Evolutionary conservation across 2,888 invertebrate genomes (phyloP).

Genomic region (Microctonus aethiopoides): DNA sequence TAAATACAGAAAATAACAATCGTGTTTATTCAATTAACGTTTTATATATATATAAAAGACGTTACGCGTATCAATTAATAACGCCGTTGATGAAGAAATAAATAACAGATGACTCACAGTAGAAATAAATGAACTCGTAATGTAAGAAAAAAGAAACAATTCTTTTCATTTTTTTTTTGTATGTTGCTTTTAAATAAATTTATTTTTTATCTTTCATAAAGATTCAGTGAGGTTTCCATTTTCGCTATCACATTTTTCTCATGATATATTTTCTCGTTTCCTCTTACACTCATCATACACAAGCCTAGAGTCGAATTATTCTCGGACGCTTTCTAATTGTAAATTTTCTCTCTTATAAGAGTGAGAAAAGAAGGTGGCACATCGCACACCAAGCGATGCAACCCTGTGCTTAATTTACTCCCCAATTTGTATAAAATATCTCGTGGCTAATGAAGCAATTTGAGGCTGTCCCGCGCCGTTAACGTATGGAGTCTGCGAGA

Average conservation of each 20-base stretch:
- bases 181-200: too few relatives aligned
- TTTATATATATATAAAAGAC: too few relatives aligned
- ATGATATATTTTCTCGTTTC: constrained; percentile 22
- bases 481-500: constrained; percentile 60
- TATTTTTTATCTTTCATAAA: neutral
- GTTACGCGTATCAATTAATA: neutral
- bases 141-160: neutral
- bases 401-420: constrained; percentile 58
- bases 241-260: constrained; percentile 1
- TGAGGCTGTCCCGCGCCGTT: constrained; percentile 62
- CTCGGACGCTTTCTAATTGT: constrained; percentile 39
- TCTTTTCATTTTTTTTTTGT: neutral
- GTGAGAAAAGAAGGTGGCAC: constrained; percentile 3
- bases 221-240: neutral
- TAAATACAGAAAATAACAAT: constrained; percentile 14
- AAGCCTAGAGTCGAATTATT: constrained; percentile 16
- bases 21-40: constrained; percentile 17
- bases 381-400: constrained; percentile 34
- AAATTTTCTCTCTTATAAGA: constrained; percentile 37
- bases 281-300: constrained; percentile 36
- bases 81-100: neutral
- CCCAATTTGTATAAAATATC: constrained; percentile 67
- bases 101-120: too few relatives aligned
- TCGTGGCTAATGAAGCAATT: constrained; percentile 66
- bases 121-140: constrained; percentile 20